These are phyloP conservation scores for Drymodes brunneopygia DNA, from an alignment of 2,113 vertebrate genomes.

Conservation along the genomic window DNA sequence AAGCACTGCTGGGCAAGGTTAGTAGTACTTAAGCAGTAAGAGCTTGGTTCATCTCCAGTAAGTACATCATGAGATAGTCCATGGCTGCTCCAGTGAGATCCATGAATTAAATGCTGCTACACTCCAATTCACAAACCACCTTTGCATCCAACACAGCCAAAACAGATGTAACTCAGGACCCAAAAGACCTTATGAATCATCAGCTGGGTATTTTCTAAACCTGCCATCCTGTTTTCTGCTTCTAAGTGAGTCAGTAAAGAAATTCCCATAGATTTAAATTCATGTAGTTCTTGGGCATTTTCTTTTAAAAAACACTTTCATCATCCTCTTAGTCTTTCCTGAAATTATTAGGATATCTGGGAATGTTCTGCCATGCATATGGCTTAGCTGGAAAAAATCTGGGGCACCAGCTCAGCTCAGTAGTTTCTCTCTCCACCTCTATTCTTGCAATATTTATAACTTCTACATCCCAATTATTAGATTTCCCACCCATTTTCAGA, in stretches of 20 bases:
- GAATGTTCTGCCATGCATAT: neutral
- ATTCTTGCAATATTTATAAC: neutral
- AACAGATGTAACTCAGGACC: neutral
- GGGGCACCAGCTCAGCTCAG: neutral
- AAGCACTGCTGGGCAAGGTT: neutral
- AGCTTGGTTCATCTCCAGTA: neutral
- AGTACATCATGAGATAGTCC: neutral
- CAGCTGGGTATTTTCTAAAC: neutral
- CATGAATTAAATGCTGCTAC: neutral
- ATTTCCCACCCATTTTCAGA: neutral
- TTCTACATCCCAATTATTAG: neutral
- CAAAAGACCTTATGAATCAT: neutral
- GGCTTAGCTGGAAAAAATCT: neutral
- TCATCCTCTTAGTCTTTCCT: neutral
- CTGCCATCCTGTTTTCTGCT: neutral
- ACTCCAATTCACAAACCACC: neutral
- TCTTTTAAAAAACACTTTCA: neutral
- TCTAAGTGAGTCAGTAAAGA: neutral
- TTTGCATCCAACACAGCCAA: neutral
- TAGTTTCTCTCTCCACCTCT: neutral
- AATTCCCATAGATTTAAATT: neutral
- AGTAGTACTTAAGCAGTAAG: neutral
- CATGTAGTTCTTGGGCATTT: neutral
- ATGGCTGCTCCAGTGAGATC: neutral
- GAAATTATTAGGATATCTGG: neutral